Conservation (phyloP, 2,888 invertebrate genomes). For the Erebia aethiops region DNA sequence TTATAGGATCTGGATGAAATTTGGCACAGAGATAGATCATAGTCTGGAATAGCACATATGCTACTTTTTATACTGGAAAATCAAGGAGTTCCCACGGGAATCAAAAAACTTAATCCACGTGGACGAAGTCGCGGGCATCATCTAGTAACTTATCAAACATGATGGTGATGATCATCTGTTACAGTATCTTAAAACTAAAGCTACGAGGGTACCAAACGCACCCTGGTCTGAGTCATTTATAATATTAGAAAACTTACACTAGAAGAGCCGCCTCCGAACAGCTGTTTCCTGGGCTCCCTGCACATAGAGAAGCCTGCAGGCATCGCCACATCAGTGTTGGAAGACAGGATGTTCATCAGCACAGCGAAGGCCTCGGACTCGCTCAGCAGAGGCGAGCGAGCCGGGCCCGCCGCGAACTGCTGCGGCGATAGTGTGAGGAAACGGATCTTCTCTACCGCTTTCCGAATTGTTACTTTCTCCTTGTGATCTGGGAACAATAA, state of each 20-base stretch:
- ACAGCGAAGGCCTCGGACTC: conserved; percentile 91
- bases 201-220: no score
- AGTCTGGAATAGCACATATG: no score
- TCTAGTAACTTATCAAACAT: no score
- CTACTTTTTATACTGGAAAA: no score
- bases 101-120: no score
- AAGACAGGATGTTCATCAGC: conserved; percentile 91
- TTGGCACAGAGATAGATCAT: no score
- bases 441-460: conserved; percentile 89
- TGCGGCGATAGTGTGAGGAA: conserved; percentile 91
- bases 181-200: no score
- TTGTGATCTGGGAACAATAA: conserved; percentile 47
- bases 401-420: conserved; percentile 93
- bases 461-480: conserved; percentile 78
- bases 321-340: conserved; percentile 86
- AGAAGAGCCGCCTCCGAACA: conserved; percentile 56
- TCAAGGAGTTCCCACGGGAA: no score
- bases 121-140: no score
- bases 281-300: conserved; percentile 73
- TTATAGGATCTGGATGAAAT: no score
- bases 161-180: no score
- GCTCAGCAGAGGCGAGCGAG: conserved; percentile 87
- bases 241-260: conserved; percentile 48
- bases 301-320: conserved; percentile 88
- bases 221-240: no score